Percentiles rank a stretch among this genome's conserved stretches.
Evolutionary conservation across 2,888 invertebrate genomes (phyloP).

Genomic region (Oxyscelio sp.): DNA sequence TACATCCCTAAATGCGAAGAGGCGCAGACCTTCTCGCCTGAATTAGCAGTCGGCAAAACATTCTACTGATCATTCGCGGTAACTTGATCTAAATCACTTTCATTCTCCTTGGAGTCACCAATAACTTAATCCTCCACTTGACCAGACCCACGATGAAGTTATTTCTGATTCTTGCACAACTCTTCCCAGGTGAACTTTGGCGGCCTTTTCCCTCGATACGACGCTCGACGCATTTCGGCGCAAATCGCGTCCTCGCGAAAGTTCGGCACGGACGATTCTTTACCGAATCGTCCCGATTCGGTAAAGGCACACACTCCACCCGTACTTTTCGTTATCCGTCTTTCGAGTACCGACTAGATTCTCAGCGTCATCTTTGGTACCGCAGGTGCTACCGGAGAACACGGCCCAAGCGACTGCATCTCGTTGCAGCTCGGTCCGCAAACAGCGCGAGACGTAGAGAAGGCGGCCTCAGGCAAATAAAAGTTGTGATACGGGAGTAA

Average conservation of each 20-base stretch:
- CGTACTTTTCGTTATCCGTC: neutral
- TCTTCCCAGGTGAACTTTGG: slow-evolving; percentile 50
- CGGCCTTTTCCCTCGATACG: slow-evolving; percentile 18
- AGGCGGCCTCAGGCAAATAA: slow-evolving; percentile 81
- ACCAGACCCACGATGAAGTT: neutral
- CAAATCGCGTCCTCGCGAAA: slow-evolving; percentile 14
- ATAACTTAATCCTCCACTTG: neutral
- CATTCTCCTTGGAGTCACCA: neutral
- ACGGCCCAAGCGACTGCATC: slow-evolving; percentile 62
- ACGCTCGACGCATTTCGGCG: slow-evolving; percentile 17
- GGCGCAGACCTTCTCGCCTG: slow-evolving; percentile 14
- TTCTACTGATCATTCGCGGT: slow-evolving; percentile 3
- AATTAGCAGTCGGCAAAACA: slow-evolving; percentile 8
- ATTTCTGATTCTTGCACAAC: slow-evolving; percentile 12
- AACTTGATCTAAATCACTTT: slow-evolving; percentile 5
- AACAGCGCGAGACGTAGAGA: slow-evolving; percentile 75
- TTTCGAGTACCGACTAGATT: slow-evolving; percentile 5
- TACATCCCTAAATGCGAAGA: slow-evolving; percentile 51
- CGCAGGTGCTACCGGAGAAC: slow-evolving; percentile 63
- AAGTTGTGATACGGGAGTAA: slow-evolving; percentile 83
- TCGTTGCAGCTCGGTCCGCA: slow-evolving; percentile 60
- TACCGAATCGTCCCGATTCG: neutral
- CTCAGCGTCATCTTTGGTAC: slow-evolving; percentile 56
- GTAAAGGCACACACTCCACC: neutral
- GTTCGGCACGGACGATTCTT: too few species aligned